These are phyloP conservation scores for Ericerus pela DNA, from an alignment of 1,140 invertebrate species.

Conservation along the genomic window DNA sequence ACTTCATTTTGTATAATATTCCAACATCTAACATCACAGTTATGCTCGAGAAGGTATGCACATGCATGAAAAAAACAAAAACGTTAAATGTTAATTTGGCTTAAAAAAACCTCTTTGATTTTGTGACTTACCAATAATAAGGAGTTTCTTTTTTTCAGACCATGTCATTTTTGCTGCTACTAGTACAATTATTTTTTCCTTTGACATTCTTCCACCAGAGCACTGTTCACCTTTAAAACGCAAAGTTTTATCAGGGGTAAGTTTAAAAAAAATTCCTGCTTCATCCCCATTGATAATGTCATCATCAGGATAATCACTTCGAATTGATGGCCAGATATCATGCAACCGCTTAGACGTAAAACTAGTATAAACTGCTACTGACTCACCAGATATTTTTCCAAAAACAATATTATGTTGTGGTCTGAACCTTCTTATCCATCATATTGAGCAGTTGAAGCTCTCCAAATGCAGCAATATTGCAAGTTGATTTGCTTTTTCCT, in stretches of 20 bases:
- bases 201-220: background rate
- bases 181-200: background rate
- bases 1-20: no score
- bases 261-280: background rate
- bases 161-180: background rate
- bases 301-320: background rate
- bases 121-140: background rate
- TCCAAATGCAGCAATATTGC: background rate
- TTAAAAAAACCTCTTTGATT: constrained; percentile 3
- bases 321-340: background rate
- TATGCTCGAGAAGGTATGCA: no score
- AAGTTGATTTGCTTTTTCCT: background rate
- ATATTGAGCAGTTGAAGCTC: no score
- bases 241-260: background rate
- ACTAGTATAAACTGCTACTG: background rate
- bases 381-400: constrained; percentile 3
- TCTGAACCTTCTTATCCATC: no score
- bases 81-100: no score
- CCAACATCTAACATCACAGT: no score
- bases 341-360: constrained; percentile 3
- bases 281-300: background rate
- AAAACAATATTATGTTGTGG: constrained; percentile 5
- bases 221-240: constrained; percentile 7
- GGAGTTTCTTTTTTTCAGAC: background rate
- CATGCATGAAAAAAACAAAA: no score